Conservation (phyloP, 2,888 invertebrate genomes). For the Rhagophthalmus giganteus region DNA sequence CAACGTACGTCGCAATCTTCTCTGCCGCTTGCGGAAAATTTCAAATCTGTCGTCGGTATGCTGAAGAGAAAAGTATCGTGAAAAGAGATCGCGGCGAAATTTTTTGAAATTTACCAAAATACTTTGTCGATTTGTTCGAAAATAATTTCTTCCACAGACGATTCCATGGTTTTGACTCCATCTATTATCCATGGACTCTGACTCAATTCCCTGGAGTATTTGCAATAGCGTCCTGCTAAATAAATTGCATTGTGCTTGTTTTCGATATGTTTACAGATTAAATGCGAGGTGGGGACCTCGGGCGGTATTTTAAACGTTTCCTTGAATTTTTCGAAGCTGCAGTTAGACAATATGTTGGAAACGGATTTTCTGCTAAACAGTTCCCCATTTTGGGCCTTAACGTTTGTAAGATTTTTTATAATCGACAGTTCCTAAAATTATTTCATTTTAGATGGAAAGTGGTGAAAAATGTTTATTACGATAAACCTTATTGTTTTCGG, state of each 20-base stretch:
- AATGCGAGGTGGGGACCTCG: conserved; percentile 51
- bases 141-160: conserved; percentile 91
- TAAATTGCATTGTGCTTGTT: conserved; percentile 65
- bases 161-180: conserved; percentile 75
- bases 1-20: conserved; percentile 98
- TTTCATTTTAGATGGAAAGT: too few relatives aligned
- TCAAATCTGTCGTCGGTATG: conserved; percentile 48
- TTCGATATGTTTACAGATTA: conserved; percentile 58
- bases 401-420: conserved; percentile 8
- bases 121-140: conserved; percentile 66
- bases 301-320: conserved; percentile 61
- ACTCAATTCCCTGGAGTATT: conserved; percentile 79
- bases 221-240: conserved; percentile 78
- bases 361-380: conserved; percentile 69
- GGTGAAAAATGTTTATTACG: too few relatives aligned
- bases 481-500: conserved; percentile 56
- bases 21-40: conserved; percentile 88
- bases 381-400: conserved; percentile 45
- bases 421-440: conserved; percentile 8
- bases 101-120: conserved; percentile 63
- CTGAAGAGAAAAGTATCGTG: too few relatives aligned
- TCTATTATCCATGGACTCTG: conserved; percentile 94
- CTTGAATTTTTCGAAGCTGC: conserved; percentile 58
- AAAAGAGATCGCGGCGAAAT: too few relatives aligned
- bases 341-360: conserved; percentile 59